Evolutionary conservation across 2,797 vertebrate species (phyloP).

Genomic region (Spea hammondii): DNA sequence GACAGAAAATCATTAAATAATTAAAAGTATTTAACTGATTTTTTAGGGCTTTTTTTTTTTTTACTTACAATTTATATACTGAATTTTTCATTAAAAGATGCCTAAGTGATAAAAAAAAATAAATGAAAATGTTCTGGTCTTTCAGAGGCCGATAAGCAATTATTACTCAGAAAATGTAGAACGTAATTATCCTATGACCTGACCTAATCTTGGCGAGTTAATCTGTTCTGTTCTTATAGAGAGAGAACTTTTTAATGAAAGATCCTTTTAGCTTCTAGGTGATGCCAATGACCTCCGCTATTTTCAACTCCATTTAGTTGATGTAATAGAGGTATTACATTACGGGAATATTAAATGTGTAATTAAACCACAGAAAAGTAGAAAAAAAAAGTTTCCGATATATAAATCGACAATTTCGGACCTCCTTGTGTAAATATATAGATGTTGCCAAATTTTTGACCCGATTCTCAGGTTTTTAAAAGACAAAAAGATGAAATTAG

Average conservation of each 20-base stretch:
- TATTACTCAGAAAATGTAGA: conserved; percentile 57
- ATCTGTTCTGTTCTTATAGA: conserved; percentile 55
- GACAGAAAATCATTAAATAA: background rate
- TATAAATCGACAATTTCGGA: too few species aligned
- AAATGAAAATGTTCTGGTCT: conserved; percentile 39
- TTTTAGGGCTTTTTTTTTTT: background rate
- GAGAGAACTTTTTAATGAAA: conserved; percentile 57
- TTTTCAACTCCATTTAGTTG: conserved; percentile 53
- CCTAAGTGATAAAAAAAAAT: conserved; percentile 58
- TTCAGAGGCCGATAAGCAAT: conserved; percentile 49
- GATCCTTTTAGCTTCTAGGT: conserved; percentile 56
- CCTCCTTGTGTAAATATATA: too few species aligned
- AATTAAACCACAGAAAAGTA: conserved; percentile 19
- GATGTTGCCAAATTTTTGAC: too few species aligned
- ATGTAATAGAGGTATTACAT: conserved; percentile 16
- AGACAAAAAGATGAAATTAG: too few species aligned
- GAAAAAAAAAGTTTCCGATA: background rate
- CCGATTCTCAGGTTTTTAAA: too few species aligned
- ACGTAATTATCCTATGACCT: conserved; percentile 58
- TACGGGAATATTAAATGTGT: conserved; percentile 9
- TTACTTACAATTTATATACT: conserved; percentile 6
- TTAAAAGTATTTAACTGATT: background rate
- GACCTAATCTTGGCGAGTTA: conserved; percentile 55
- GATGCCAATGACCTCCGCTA: conserved; percentile 53
- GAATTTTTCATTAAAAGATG: conserved; percentile 63